Percentiles rank a stretch among this genome's conserved stretches.
Evolutionary conservation across 2,113 vertebrate species (phyloP).

Genomic region (Colius striatus): DNA sequence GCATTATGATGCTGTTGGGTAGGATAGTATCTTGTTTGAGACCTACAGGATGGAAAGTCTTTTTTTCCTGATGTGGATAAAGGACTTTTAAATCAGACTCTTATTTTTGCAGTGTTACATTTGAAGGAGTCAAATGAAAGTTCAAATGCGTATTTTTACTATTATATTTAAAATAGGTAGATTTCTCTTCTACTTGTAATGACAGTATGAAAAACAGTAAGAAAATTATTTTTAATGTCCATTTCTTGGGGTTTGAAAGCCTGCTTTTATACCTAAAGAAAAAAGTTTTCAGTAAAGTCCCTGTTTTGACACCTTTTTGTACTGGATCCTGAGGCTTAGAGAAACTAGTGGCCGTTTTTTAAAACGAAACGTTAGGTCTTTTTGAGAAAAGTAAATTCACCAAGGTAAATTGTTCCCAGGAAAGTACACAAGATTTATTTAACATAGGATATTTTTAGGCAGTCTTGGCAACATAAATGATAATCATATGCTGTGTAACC

Average conservation of each 20-base stretch:
- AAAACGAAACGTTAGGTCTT: neutral
- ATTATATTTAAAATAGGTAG: neutral
- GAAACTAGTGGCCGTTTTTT: neutral
- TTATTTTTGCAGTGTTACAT: neutral
- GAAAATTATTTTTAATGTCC: neutral
- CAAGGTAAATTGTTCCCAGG: neutral
- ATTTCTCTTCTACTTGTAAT: neutral
- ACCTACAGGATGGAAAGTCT: neutral
- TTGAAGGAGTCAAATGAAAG: neutral
- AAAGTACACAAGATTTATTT: neutral
- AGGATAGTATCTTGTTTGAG: neutral
- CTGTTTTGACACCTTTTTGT: neutral
- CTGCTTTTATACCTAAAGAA: neutral
- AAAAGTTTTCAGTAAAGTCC: neutral
- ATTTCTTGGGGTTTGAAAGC: neutral
- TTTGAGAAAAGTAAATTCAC: neutral
- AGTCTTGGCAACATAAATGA: neutral
- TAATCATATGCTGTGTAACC: neutral
- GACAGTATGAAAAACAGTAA: neutral
- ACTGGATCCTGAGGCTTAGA: neutral
- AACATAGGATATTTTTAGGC: neutral
- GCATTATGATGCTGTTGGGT: accelerated
- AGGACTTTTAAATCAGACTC: neutral
- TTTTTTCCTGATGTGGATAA: neutral
- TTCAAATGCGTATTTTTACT: neutral